Evolutionary conservation across 2,797 vertebrate species (phyloP).

Genomic region (Characodon lateralis): DNA sequence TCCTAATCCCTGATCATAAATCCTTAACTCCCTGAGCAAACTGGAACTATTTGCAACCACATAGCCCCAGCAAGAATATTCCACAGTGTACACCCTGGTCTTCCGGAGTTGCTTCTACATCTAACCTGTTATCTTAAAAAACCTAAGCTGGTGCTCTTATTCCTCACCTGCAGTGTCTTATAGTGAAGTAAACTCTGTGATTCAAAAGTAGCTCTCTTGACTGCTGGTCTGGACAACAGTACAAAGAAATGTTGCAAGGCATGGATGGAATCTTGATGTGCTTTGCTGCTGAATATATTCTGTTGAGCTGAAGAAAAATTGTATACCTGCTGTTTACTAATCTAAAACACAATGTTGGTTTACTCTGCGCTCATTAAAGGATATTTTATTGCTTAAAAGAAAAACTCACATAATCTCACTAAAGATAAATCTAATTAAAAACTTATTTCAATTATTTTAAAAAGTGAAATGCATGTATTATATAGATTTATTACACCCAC

Average conservation of each 20-base stretch:
- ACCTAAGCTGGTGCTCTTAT: conserved; percentile 55
- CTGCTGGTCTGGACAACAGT: conserved; percentile 12
- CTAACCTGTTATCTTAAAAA: conserved; percentile 64
- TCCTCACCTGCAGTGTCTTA: conserved; percentile 57
- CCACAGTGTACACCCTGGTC: conserved; percentile 47
- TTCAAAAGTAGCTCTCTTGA: conserved; percentile 37
- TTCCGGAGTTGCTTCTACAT: conserved; percentile 55
- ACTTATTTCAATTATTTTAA: background rate
- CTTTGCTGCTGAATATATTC: conserved; percentile 6
- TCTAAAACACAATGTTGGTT: background rate
- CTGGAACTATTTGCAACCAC: conserved; percentile 62
- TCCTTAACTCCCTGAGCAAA: conserved; percentile 69
- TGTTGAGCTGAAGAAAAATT: conserved; percentile 2
- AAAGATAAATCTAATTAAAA: background rate
- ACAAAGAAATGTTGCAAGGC: conserved; percentile 30
- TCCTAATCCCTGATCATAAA: conserved; percentile 67
- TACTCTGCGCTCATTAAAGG: background rate
- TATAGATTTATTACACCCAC: background rate
- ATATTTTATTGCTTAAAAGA: background rate
- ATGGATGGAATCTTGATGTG: conserved; percentile 34
- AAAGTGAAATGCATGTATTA: background rate
- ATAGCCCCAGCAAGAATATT: conserved; percentile 68
- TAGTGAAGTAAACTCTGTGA: conserved; percentile 42
- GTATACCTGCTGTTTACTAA: background rate
- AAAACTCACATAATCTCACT: background rate